A percentile compares a stretch with the other conserved stretches of the same genome.
Evolutionary conservation across 1,140 invertebrate species (phyloP).

Genomic region (Platyscapa corneri): DNA sequence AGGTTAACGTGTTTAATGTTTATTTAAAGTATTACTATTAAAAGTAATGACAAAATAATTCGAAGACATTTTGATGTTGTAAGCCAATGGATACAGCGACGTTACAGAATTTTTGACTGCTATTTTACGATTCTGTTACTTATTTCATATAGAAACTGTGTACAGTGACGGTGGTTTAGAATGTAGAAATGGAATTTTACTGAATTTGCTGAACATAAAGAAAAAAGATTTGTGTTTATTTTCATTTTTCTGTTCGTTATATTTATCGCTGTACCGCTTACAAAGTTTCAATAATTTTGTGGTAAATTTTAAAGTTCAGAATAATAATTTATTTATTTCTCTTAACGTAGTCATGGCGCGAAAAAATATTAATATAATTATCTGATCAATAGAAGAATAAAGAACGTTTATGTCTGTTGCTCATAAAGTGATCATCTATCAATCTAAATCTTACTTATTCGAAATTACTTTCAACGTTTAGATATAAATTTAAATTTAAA

Average conservation of each 20-base stretch:
- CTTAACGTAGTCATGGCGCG: background rate
- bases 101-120: background rate
- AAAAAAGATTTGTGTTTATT: slow-evolving; percentile 49
- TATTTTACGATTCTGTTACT: background rate
- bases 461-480: too few species aligned
- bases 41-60: background rate
- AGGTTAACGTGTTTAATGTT: background rate
- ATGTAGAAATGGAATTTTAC: background rate
- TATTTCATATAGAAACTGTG: background rate
- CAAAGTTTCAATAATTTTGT: background rate
- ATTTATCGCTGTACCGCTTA: slow-evolving; percentile 9
- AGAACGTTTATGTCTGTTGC: too few species aligned
- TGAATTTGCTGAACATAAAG: slow-evolving; percentile 22
- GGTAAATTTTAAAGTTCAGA: background rate
- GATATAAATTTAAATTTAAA: too few species aligned
- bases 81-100: background rate
- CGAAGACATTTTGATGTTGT: too few species aligned
- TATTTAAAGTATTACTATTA: background rate
- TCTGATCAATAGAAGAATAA: too few species aligned
- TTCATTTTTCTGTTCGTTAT: slow-evolving; percentile 42
- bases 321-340: background rate
- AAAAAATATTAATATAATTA: too few species aligned
- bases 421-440: too few species aligned
- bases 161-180: background rate
- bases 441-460: too few species aligned